Conservation (phyloP, 2,113 vertebrate species). For the Ia io region DNA sequence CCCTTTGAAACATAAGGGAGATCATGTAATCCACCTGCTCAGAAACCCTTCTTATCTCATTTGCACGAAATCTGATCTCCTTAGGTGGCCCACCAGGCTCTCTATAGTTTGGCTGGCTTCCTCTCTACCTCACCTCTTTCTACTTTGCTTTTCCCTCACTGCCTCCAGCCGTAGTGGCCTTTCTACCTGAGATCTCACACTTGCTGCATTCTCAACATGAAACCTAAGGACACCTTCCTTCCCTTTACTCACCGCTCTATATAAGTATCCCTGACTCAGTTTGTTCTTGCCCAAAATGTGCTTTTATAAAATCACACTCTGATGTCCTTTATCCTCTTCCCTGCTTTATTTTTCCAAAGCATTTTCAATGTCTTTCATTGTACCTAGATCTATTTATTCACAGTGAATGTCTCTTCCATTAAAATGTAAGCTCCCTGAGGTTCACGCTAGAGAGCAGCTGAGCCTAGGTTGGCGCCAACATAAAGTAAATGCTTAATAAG, state of each 20-base stretch:
- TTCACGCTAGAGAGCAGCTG: background rate
- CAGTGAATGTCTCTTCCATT: background rate
- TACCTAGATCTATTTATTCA: background rate
- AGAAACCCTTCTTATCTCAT: background rate
- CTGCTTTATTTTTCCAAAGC: background rate
- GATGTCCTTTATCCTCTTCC: background rate
- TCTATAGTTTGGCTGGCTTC: background rate
- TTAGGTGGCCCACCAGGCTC: background rate
- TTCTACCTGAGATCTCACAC: background rate
- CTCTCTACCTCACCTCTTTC: background rate
- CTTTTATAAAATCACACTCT: background rate
- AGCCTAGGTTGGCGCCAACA: too few species aligned
- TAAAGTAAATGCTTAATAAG: background rate
- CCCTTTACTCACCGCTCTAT: background rate
- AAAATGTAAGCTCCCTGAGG: background rate
- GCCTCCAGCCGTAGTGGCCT: background rate
- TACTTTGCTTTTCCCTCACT: background rate
- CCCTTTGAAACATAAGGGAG: background rate
- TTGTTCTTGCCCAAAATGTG: background rate
- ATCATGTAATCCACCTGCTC: background rate
- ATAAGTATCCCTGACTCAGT: background rate
- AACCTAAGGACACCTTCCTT: background rate
- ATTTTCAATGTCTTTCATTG: background rate
- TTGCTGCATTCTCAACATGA: background rate
- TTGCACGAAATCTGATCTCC: background rate